Conservation (phyloP, 2,888 invertebrate genomes). For the Crocallis elinguaria region DNA sequence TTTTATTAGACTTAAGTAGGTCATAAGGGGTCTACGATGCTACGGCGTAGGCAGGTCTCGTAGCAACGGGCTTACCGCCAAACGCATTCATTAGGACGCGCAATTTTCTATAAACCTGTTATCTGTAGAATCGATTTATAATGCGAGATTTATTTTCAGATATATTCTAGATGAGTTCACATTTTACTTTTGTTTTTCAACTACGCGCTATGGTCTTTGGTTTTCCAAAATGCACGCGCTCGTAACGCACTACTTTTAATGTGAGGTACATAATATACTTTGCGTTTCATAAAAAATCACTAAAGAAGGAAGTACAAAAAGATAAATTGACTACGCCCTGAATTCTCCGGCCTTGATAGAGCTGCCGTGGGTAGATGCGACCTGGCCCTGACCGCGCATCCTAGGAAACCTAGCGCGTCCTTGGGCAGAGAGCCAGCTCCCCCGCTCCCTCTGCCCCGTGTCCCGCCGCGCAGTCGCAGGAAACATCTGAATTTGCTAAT, state of each 20-base stretch:
- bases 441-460: slow-evolving; percentile 30
- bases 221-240: slow-evolving; percentile 1
- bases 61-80: slow-evolving; percentile 32
- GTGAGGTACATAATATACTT: not conserved
- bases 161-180: slow-evolving; percentile 24
- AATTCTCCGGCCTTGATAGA: slow-evolving; percentile 32
- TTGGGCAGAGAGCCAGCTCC: slow-evolving; percentile 71
- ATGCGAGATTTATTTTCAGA: slow-evolving; percentile 6
- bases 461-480: slow-evolving; percentile 52
- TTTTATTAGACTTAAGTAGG: slow-evolving; percentile 33
- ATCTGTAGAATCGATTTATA: slow-evolving; percentile 21
- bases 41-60: slow-evolving; percentile 40
- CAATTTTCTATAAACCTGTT: no score
- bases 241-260: not conserved
- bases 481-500: slow-evolving; percentile 67
- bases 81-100: slow-evolving; percentile 23
- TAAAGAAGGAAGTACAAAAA: not conserved
- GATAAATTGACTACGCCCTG: not conserved
- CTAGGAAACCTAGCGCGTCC: slow-evolving; percentile 74
- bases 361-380: slow-evolving; percentile 38
- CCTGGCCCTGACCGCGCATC: slow-evolving; percentile 71
- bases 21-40: slow-evolving; percentile 30
- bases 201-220: slow-evolving; percentile 9
- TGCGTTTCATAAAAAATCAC: no score
- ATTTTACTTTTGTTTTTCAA: slow-evolving; percentile 17